Percentiles rank a stretch among this genome's conserved stretches.
Conservation (phyloP, 2,888 invertebrate genomes). For the Pristionchus exspectatus region DNA sequence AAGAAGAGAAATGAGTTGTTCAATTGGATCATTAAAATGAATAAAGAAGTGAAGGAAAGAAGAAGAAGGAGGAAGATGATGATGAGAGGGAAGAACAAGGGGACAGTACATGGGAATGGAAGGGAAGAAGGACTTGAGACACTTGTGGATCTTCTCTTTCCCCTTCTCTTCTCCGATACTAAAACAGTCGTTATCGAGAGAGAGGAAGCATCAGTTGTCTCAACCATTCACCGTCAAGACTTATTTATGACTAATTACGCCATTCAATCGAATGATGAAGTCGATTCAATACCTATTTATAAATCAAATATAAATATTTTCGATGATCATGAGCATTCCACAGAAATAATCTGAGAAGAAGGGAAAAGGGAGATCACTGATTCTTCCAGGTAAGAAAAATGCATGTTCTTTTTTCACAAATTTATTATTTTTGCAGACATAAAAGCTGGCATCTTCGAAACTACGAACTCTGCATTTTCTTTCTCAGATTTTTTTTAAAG, state of each 20-base stretch:
- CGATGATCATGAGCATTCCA: background rate
- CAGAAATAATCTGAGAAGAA: no score
- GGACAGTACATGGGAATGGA: background rate
- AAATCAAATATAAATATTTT: background rate
- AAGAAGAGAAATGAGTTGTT: conserved; percentile 41
- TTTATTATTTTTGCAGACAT: no score
- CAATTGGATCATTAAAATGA: conserved; percentile 44
- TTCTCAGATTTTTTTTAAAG: no score
- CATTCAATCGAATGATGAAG: background rate
- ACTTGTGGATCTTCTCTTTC: background rate
- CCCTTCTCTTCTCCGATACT: background rate
- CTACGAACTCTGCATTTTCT: no score
- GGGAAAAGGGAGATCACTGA: background rate
- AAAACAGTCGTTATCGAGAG: conserved; percentile 15
- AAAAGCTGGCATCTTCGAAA: no score
- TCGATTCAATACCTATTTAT: background rate
- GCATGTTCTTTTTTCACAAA: no score
- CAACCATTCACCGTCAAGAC: background rate
- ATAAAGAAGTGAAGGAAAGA: conserved; percentile 28
- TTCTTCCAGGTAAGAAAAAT: background rate
- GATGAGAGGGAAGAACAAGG: background rate
- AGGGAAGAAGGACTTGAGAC: background rate
- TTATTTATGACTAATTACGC: background rate
- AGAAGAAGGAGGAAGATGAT: conserved; percentile 1
- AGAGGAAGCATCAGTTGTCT: background rate